Base-by-base conservation (phyloP, 2,888 invertebrate species). In the Pristionchus maxplancki region DNA sequence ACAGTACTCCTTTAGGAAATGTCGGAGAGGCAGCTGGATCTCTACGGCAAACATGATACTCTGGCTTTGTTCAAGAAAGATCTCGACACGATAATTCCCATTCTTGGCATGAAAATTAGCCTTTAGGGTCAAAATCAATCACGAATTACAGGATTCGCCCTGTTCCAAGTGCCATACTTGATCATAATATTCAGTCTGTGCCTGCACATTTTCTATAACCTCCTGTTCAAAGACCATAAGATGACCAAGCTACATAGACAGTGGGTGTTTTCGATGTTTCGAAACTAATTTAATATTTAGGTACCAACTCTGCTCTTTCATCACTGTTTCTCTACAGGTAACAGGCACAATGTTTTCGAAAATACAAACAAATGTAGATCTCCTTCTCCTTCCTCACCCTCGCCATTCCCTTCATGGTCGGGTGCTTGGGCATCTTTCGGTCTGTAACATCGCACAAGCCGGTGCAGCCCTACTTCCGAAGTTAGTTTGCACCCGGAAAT, bases 101-200 rank as follows among this genome's bases (percentile, higher is more conserved):
- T 78, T 34, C 17, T 40, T 20, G 44, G 78, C 28, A 40, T 9
- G 40, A 78, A 11, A 28, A 44, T 34, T 9, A 48, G 17, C n/a
- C n/a, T 48, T 34, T 5, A 15, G 48, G 6, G 8, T 1, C 28
- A 13, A 5, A 40, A 28, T 28, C 44, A 15, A 78, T n/a, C 28
- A 1, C 11, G n/a, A 20, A 48, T 78, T 48, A 17, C 78, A 78
- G 78, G 5, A 9, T 78, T 40, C 24, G 44, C 78, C 31, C n/a
- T 78, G 24, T 78, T 78, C 44, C 78, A 78, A 78, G 44, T 78
- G 11, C 78, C 78, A 8, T 78, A 48, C 78, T 15, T 78, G 44
- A 15, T 28, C 4, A 15, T 40, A 1, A 48, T 48, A 13, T 44
- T 78, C 44, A 28, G 24, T 28, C 13, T 40, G n/a, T 44, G 44